Percentiles rank a stretch among this genome's conserved stretches.
Conservation (phyloP, 2,797 vertebrate genomes). For the Lates japonicus region DNA sequence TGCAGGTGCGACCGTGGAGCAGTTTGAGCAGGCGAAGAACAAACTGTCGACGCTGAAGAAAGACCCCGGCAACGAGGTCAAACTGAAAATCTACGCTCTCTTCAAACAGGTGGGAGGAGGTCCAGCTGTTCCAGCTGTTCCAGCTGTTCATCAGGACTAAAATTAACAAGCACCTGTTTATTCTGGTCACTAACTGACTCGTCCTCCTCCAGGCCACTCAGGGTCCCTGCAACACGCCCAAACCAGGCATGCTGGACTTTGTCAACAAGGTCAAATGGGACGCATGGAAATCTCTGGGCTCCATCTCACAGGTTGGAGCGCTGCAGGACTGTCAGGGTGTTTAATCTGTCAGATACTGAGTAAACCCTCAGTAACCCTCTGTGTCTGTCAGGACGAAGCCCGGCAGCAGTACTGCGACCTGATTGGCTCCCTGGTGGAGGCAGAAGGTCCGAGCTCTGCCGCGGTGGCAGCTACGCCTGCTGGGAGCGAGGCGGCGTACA, state of each 20-base stretch:
- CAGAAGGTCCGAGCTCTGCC: slow-evolving; percentile 74
- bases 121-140: neutral
- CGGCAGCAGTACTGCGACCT: slow-evolving; percentile 91
- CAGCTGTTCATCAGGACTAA: neutral
- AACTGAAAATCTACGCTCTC: slow-evolving; percentile 93
- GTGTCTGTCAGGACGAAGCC: slow-evolving; percentile 88
- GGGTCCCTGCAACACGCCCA: slow-evolving; percentile 91
- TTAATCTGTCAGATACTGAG: too few relatives aligned
- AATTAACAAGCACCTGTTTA: too few relatives aligned
- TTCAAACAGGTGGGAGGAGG: slow-evolving; percentile 92
- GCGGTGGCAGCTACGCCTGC: slow-evolving; percentile 61
- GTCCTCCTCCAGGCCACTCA: slow-evolving; percentile 87
- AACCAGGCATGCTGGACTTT: slow-evolving; percentile 93
- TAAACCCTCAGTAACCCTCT: too few relatives aligned
- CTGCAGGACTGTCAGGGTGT: too few relatives aligned
- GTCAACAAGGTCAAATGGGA: slow-evolving; percentile 97
- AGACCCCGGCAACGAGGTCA: slow-evolving; percentile 92
- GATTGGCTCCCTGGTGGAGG: slow-evolving; percentile 85
- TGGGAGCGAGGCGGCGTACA: slow-evolving; percentile 66
- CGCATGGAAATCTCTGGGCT: slow-evolving; percentile 92
- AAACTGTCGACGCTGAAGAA: slow-evolving; percentile 88
- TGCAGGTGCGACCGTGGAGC: slow-evolving; percentile 81
- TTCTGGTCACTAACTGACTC: too few relatives aligned
- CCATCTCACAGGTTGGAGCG: slow-evolving; percentile 86
- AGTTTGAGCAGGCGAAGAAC: slow-evolving; percentile 90